Evolutionary conservation across 2,113 vertebrate species (phyloP).

Genomic region (Sceloporus tristichus): DNA sequence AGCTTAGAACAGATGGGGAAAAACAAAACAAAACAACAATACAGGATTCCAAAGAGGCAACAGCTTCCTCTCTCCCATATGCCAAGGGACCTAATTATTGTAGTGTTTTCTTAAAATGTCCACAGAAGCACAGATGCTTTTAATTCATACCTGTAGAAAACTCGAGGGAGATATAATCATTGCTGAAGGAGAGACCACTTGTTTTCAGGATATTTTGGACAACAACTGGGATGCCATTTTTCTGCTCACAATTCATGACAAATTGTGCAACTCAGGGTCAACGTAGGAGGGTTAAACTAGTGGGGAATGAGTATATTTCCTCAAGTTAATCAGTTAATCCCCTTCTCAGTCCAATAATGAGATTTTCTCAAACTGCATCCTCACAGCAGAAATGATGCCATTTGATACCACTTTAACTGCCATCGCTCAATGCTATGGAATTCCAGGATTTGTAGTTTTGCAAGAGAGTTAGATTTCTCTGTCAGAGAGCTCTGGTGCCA

Average conservation of each 20-base stretch:
- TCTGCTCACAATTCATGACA: neutral
- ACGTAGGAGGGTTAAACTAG: too few relatives aligned
- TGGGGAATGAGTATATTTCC: too few relatives aligned
- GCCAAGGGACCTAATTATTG: slow-evolving; percentile 26
- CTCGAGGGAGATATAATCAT: neutral
- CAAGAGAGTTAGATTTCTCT: too few relatives aligned
- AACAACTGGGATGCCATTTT: neutral
- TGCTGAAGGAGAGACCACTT: neutral
- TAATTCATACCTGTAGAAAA: neutral
- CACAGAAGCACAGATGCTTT: neutral
- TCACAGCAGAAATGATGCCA: too few relatives aligned
- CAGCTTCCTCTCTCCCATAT: neutral
- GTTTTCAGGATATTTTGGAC: neutral
- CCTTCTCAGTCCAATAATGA: too few relatives aligned
- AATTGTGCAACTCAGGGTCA: neutral
- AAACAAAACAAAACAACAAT: neutral
- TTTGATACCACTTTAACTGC: too few relatives aligned
- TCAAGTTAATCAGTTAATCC: too few relatives aligned
- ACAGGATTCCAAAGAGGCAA: neutral
- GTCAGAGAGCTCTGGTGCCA: too few relatives aligned
- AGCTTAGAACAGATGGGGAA: slow-evolving; percentile 2
- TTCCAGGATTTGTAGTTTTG: too few relatives aligned
- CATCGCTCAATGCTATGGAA: too few relatives aligned
- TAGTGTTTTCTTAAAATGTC: neutral
- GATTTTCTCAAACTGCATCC: too few relatives aligned